Evolutionary conservation across 2,113 vertebrate genomes (phyloP), one percentile per base, ranked within the genome.

Genomic region (Stictonetta naevosa): DNA sequence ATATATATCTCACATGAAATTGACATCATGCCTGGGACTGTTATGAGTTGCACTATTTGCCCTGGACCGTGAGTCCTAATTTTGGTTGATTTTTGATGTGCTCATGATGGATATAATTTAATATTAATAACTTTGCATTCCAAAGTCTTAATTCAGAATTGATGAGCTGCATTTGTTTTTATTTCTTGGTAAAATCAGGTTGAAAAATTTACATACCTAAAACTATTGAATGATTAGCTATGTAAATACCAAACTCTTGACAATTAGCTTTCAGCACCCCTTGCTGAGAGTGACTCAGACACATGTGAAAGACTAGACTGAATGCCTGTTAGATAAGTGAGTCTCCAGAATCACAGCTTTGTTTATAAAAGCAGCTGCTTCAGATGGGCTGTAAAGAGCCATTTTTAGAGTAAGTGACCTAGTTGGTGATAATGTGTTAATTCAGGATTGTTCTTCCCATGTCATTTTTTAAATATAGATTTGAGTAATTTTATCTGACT

Each of bases 101-200:
- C 10, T 60, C 22, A 23, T 40, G 42, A 42, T 60, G 50, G 28
- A 64, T 64, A 64, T 67, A 42, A 76, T 83, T 83, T 63, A 73
- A 40, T 69, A 44, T 52, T 50, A 59, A 71, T 90, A 82, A 23
- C 68, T 92, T 76, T 40, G 68, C 28, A 66, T 50, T 67, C 36
- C 40, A 74, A 80, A 50, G 50, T 28, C 40, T 73, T 83, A 29
- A 80, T 83, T 89, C 19, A 85, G 73, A 76, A 88, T 52, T 71
- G 17, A 79, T 88, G 40, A 46, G 16, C 83, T 94, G 20, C 73
- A 48, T 76, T 86, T 81, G 11, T 46, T 90, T 89, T 74, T 58
- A 84, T 90, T 97, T 94, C 55, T 86, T 73, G 40, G 66, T 82
- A 81, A 95, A 97, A 95, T 92, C 36, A 91, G 76, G 34, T 91